Base-by-base conservation (phyloP, 2,888 invertebrate species). In the Leucania comma region DNA sequence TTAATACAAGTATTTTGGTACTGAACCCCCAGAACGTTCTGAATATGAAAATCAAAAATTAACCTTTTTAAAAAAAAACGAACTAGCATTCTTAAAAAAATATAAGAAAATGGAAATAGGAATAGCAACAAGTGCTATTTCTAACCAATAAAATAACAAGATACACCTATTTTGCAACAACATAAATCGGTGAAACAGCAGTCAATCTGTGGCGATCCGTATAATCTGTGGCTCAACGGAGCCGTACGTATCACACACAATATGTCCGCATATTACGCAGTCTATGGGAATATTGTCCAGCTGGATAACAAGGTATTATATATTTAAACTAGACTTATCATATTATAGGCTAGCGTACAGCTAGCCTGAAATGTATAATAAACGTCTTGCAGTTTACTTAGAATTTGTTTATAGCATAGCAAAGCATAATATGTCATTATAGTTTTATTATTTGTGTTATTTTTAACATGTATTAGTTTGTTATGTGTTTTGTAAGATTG, bases 161-260 rank as follows among this genome's bases (percentile, higher is more conserved):
- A 42, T 42, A 42, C 42, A 42, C 17, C 6, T 32, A 62, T 50
- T 61, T 64, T 3, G 54, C 46, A 59, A 50, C 20, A 42, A 29
- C 26, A 10, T 32, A 78, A 63, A 58, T 71, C 53, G 48, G 24
- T 68, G 29, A 29, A 58, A 60, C 54, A n/a, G 26, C 60, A 56
- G 68, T 58, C 79, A 75, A 78, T 75, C 63, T 82, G 82, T 22
- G 20, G 22, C 1, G 20, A 66, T 69, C 64, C 53, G 58, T 56
- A 35, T 82, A 79, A 82, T 84, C 85, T 84, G 63, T 50, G 20
- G 51, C n/a, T 63, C 53, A 59, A 51, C 56, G 22, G 53, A 48
- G 42, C 22, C 6, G 69, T 59, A 72, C 77, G 78, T 67, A 67
- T 42, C 8, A 12, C 10, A 9, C 56, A 50, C 81, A 84, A 79